Evolutionary conservation across 1,140 invertebrate genomes (phyloP).

Genomic region (Lepidurus packardi): DNA sequence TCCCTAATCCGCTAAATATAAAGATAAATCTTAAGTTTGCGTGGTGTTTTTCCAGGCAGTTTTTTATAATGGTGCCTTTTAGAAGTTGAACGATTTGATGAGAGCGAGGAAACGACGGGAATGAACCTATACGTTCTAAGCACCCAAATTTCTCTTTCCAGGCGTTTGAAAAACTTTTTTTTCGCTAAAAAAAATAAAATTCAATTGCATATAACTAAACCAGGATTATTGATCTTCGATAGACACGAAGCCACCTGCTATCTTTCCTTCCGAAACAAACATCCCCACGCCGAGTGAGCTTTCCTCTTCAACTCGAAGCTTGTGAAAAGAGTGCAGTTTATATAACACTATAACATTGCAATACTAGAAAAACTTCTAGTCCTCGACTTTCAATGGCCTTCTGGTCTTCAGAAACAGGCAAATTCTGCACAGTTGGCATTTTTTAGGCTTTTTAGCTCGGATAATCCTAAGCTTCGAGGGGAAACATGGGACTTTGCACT

Average conservation of each 20-base stretch:
- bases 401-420: too few relatives aligned
- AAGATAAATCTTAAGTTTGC: neutral
- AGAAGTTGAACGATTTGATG: neutral
- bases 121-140: too few relatives aligned
- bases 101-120: neutral
- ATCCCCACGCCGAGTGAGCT: neutral
- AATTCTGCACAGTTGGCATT: too few relatives aligned
- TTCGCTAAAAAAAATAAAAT: neutral
- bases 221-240: conserved; percentile 15
- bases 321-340: neutral
- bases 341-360: neutral
- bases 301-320: neutral
- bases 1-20: neutral
- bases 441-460: too few relatives aligned
- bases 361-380: too few relatives aligned
- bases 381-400: too few relatives aligned
- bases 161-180: neutral
- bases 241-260: neutral
- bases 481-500: too few relatives aligned
- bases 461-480: too few relatives aligned
- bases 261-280: neutral
- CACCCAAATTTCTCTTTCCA: too few relatives aligned
- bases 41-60: neutral
- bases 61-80: neutral
- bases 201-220: neutral